Evolutionary conservation across 2,113 vertebrate species (phyloP).

Genomic region (Mugil cephalus): DNA sequence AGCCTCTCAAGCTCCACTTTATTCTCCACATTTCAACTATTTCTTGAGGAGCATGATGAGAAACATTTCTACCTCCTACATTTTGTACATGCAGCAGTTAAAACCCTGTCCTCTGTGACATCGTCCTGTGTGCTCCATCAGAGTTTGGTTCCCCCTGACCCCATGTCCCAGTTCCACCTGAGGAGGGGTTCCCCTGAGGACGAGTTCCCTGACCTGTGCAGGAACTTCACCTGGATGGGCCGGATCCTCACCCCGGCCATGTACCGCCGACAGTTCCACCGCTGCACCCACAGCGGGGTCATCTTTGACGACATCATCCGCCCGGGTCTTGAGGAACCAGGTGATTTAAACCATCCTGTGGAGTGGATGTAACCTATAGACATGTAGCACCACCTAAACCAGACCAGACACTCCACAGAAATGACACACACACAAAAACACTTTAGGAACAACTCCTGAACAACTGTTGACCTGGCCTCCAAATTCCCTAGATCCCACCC

Average conservation of each 20-base stretch:
- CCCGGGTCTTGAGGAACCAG: slow-evolving; percentile 82
- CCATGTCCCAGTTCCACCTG: slow-evolving; percentile 74
- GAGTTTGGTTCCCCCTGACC: slow-evolving; percentile 73
- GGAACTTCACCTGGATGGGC: slow-evolving; percentile 81
- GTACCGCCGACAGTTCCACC: slow-evolving; percentile 81
- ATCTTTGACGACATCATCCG: slow-evolving; percentile 83
- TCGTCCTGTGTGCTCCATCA: slow-evolving; percentile 41
- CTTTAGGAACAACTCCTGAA: too few species aligned
- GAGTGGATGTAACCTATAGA: too few species aligned
- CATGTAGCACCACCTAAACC: too few species aligned
- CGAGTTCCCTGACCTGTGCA: slow-evolving; percentile 80
- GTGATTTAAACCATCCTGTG: slow-evolving; percentile 65
- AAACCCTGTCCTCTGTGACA: neutral
- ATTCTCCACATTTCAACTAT: too few species aligned
- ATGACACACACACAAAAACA: too few species aligned
- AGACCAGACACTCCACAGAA: too few species aligned
- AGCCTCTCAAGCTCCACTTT: too few species aligned
- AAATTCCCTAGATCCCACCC: too few species aligned
- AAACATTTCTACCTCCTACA: too few species aligned
- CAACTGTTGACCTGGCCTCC: too few species aligned
- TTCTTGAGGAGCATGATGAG: too few species aligned
- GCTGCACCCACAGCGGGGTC: slow-evolving; percentile 81
- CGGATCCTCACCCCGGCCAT: slow-evolving; percentile 75
- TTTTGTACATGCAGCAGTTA: too few species aligned
- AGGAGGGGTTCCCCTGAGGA: slow-evolving; percentile 77